Conservation (phyloP, 2,113 vertebrate genomes). For the Caranx melampygus region DNA sequence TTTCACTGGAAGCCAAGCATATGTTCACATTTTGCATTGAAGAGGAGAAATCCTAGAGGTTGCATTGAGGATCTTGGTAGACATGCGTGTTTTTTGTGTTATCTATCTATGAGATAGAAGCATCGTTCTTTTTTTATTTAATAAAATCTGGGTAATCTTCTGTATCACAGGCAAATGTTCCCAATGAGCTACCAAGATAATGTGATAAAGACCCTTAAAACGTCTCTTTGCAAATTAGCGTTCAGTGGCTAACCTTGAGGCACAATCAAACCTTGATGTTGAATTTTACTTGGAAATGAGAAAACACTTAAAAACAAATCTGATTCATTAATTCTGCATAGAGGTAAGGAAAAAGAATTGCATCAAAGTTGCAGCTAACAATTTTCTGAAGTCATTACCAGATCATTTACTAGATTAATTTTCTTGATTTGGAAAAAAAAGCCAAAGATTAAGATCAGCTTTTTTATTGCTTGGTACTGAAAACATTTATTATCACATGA, state of each 20-base stretch:
- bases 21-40: constrained; percentile 37
- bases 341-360: neutral
- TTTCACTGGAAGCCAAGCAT: constrained; percentile 15
- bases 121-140: neutral
- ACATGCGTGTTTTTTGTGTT: neutral
- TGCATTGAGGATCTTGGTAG: neutral
- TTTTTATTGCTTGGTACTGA: neutral
- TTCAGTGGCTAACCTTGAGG: neutral
- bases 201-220: neutral
- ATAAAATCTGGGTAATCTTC: neutral
- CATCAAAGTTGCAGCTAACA: too few species aligned
- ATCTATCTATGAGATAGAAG: neutral
- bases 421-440: neutral
- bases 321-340: neutral
- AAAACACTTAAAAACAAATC: too few species aligned
- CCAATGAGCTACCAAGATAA: neutral
- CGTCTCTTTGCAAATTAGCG: neutral
- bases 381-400: too few species aligned
- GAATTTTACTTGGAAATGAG: too few species aligned
- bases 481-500: neutral
- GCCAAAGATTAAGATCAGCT: too few species aligned
- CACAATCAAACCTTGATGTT: neutral
- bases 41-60: neutral
- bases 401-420: neutral
- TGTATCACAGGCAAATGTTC: neutral